These are phyloP conservation scores for Sporophila hypoxantha DNA, from an alignment of 2,113 vertebrate genomes.

Conservation along the genomic window DNA sequence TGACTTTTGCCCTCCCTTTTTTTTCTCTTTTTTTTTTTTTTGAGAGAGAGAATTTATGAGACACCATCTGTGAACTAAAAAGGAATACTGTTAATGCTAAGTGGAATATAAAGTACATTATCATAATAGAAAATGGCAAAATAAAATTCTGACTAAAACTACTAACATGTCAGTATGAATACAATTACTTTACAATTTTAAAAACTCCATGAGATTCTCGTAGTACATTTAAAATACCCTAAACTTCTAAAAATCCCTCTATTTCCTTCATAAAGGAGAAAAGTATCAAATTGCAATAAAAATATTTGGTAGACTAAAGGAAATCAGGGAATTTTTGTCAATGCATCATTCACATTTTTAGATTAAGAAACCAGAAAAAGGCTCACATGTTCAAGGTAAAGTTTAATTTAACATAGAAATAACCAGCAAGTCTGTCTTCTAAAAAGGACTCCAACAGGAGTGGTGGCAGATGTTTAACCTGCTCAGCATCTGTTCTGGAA, in stretches of 20 bases:
- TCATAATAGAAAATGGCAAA: not conserved
- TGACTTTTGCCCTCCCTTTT: fast-evolving
- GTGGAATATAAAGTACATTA: not conserved
- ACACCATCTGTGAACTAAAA: not conserved
- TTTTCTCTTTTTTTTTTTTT: not conserved
- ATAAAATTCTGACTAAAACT: not conserved
- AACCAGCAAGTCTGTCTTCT: not conserved
- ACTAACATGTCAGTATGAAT: not conserved
- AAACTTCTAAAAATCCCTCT: not conserved
- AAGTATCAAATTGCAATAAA: not conserved
- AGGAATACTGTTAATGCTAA: not conserved
- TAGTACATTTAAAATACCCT: not conserved
- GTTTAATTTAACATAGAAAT: not conserved
- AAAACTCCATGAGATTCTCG: not conserved
- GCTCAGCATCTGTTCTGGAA: not conserved
- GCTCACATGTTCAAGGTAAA: not conserved
- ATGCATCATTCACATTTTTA: not conserved
- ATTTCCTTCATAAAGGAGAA: not conserved
- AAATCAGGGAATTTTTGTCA: not conserved
- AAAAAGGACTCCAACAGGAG: not conserved
- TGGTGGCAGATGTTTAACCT: not conserved
- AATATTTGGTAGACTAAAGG: not conserved
- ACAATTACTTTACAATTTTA: not conserved
- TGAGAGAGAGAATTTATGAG: not conserved
- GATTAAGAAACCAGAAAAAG: not conserved